Evolutionary conservation across 1,140 invertebrate genomes (phyloP).

Genomic region (Drosophila burlai): DNA sequence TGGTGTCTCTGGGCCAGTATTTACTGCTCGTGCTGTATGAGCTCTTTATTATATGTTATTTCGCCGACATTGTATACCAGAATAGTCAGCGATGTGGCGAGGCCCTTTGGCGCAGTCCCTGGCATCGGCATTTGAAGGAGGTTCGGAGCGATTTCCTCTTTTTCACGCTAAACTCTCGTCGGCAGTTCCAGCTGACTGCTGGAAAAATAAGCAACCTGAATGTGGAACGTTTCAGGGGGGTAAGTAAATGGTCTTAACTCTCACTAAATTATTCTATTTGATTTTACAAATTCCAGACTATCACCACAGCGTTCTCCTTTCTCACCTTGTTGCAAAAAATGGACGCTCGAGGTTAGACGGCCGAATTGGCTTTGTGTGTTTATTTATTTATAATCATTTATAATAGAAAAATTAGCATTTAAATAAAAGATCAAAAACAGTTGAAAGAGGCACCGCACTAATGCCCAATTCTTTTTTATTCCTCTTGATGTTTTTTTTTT

Average conservation of each 20-base stretch:
- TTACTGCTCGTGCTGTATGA: constrained; percentile 66
- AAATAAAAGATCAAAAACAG: constrained; percentile 41
- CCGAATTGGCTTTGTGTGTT: constrained; percentile 10
- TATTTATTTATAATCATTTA: constrained; percentile 38
- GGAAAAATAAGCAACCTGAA: constrained; percentile 75
- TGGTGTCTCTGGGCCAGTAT: constrained; percentile 73
- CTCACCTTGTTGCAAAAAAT: constrained; percentile 76
- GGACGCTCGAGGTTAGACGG: constrained; percentile 59
- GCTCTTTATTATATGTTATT: constrained; percentile 79
- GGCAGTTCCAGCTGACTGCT: constrained; percentile 67
- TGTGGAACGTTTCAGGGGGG: constrained; percentile 70
- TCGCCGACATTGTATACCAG: constrained; percentile 70
- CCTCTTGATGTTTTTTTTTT: neutral
- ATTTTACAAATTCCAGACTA: constrained; percentile 54
- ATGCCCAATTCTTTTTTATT: constrained; percentile 19
- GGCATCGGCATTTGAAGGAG: constrained; percentile 69
- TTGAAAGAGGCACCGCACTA: constrained; percentile 25
- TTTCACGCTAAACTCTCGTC: constrained; percentile 63
- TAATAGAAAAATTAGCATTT: constrained; percentile 48
- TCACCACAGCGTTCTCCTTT: constrained; percentile 80
- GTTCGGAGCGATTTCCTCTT: constrained; percentile 68
- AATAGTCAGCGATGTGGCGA: constrained; percentile 78
- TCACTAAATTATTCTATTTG: neutral
- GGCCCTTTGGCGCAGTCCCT: constrained; percentile 72
- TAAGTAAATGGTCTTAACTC: neutral